A percentile compares a stretch with the other conserved stretches of the same genome.
Evolutionary conservation across 2,888 invertebrate species (phyloP).

Genomic region (Lochmaea capreae): DNA sequence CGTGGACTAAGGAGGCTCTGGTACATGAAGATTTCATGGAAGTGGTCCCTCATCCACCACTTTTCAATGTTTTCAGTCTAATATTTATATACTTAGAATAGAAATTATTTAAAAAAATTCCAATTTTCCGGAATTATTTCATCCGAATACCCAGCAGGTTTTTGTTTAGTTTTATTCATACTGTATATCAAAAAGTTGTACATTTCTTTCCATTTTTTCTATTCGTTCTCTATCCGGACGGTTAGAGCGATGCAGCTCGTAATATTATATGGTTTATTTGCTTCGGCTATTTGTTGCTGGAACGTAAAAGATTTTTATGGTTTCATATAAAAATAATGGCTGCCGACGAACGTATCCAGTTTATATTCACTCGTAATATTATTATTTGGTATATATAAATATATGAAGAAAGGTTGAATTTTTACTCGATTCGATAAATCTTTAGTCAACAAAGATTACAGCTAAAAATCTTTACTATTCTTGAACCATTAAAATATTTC

Average conservation of each 20-base stretch:
- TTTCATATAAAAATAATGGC: constrained; percentile 28
- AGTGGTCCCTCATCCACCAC: too few relatives aligned
- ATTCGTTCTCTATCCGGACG: neutral
- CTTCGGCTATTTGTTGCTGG: constrained; percentile 18
- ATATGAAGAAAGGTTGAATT: neutral
- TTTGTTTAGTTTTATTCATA: too few relatives aligned
- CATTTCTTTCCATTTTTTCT: neutral
- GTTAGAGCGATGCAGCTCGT: constrained; percentile 3
- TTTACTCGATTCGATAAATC: constrained; percentile 23
- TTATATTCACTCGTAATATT: constrained; percentile 20
- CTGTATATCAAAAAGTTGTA: neutral
- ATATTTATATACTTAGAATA: too few relatives aligned
- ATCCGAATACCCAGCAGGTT: too few relatives aligned
- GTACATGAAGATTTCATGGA: too few relatives aligned
- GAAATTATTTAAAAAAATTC: too few relatives aligned
- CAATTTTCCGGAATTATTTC: too few relatives aligned
- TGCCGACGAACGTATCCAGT: constrained; percentile 17
- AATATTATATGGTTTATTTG: constrained; percentile 22
- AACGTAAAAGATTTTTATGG: constrained; percentile 22
- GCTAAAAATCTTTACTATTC: constrained; percentile 10
- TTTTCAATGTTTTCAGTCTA: too few relatives aligned
- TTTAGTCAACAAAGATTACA: constrained; percentile 12
- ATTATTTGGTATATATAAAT: neutral
- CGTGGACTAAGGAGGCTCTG: too few relatives aligned
- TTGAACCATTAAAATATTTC: too few relatives aligned